phyloP scores from a whole-genome alignment of 1,140 invertebrate genomes.

The Psilanteris sp. region DNA sequence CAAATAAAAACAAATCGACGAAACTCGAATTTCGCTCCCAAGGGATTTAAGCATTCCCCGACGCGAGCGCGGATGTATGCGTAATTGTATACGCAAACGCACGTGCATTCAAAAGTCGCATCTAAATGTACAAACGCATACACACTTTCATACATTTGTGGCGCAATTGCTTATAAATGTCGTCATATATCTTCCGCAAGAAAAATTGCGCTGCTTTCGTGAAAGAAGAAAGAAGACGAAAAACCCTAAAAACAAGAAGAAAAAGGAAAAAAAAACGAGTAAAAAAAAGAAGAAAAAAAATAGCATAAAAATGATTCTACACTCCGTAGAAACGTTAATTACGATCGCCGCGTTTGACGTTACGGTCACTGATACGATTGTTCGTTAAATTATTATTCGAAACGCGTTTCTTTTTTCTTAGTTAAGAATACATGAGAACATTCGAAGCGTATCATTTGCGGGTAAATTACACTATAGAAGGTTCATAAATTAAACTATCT shows the following conservation, averaged over 20 bases:
- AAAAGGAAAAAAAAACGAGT: too few relatives aligned
- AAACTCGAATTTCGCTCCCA: too few relatives aligned
- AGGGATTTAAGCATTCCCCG: constrained; percentile 3
- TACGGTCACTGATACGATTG: constrained; percentile 39
- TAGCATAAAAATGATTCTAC: constrained; percentile 36
- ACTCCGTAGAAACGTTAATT: constrained; percentile 33
- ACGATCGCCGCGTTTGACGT: constrained; percentile 30
- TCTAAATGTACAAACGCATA: constrained; percentile 35
- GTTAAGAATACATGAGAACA: constrained; percentile 61
- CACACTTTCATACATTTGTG: constrained; percentile 58
- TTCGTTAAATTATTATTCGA: constrained; percentile 47
- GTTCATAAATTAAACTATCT: constrained; percentile 79
- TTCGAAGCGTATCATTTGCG: constrained; percentile 61
- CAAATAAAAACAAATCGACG: too few relatives aligned
- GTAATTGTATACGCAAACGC: constrained; percentile 6
- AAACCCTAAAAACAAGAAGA: too few relatives aligned
- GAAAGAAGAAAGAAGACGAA: too few relatives aligned
- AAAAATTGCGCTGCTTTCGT: constrained; percentile 41
- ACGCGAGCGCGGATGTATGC: constrained; percentile 7
- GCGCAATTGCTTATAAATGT: constrained; percentile 61
- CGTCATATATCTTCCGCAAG: constrained; percentile 60
- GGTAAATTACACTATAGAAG: constrained; percentile 75
- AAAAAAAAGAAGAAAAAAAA: too few relatives aligned
- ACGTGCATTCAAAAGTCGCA: constrained; percentile 5
- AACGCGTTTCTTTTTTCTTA: constrained; percentile 61